Evolutionary conservation across 2,113 vertebrate genomes (phyloP), one percentile per base, ranked within the genome.

Genomic region (Chiloscyllium plagiosum): DNA sequence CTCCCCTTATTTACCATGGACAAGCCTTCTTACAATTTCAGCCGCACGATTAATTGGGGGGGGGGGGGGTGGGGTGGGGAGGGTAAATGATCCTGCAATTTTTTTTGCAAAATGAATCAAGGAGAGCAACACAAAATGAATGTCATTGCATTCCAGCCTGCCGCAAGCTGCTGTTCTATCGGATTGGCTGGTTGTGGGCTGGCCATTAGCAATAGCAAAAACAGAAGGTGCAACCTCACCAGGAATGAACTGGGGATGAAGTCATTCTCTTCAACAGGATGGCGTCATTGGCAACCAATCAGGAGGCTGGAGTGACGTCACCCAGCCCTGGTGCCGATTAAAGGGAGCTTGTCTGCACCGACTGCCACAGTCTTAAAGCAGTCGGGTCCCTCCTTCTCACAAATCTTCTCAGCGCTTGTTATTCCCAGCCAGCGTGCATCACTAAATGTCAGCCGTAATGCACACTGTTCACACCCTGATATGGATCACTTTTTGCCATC

Each of bases 271-370:
- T 24, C 47, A 26, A 72, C 24, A 72, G 68, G 68, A 95, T 95
- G 94, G 42, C 94, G 94, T 95, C 94, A 95, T 95, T 95, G 94
- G 37, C 94, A 95, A 72, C 94, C 94, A 95, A 95, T 95, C 68
- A 95, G 69, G 37, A 26, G 68, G 47, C 37, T 50, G 37, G 0
- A 50, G 94, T 50, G 68, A 72, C 94, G 68, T 72, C 94, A 72
- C 47, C 94, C 4, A 95, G 69, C 69, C 15, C 94, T 72, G 94
- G 42, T 70, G 69, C 94, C 70, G 93, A 72, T 95, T 95, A 95
- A 95, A 95, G 93, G 93, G 66, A 95, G 93, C 47, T 37, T 69
- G 65, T 72, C 42, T 70, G 33, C 89, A 37, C 61, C 61, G 89
- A 42, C 68, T 70, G n/a, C 65, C 42, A 52, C n/a, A 47, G 13